A percentile compares a stretch with the other conserved stretches of the same genome.
phyloP scores from a whole-genome alignment of 2,888 invertebrate genomes.

The Drosophila affinis region DNA sequence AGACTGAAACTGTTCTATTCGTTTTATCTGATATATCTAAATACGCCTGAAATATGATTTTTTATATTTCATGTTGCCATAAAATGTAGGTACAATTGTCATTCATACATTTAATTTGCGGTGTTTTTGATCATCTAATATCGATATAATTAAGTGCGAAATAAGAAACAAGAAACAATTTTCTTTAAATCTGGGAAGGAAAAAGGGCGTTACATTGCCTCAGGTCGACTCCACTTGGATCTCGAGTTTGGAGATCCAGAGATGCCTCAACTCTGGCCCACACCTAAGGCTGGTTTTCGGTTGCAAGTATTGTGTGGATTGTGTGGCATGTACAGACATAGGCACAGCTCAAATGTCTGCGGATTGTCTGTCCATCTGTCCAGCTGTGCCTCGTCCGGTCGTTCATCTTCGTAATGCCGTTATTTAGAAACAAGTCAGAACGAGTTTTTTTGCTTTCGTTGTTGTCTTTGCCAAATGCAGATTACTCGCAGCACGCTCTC shows the following conservation, averaged over 20 bases:
- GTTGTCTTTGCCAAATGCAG: conserved; percentile 74
- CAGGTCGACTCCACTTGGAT: background rate
- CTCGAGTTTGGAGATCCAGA: background rate
- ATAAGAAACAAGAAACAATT: too few relatives aligned
- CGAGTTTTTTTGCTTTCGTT: conserved; percentile 61
- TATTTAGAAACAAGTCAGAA: conserved; percentile 76
- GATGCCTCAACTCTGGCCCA: background rate
- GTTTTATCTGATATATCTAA: too few relatives aligned
- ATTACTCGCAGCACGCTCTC: conserved; percentile 23
- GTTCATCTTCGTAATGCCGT: conserved; percentile 80
- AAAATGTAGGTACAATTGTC: too few relatives aligned
- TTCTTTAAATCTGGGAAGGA: too few relatives aligned
- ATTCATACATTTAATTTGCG: too few relatives aligned
- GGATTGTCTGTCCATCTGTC: conserved; percentile 58
- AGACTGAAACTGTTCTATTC: too few relatives aligned
- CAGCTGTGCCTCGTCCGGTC: conserved; percentile 58
- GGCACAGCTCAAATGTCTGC: conserved; percentile 67
- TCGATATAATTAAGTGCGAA: too few relatives aligned
- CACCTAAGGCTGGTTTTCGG: background rate
- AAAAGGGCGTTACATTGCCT: background rate
- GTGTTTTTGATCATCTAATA: background rate
- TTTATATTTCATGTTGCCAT: too few relatives aligned
- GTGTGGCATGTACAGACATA: conserved; percentile 20
- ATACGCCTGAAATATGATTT: too few relatives aligned
- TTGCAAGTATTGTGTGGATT: background rate